These are phyloP conservation scores for Cladopsammia gracilis DNA, from an alignment of 64 coral and sea anemone genomes.

Conservation along the genomic window DNA sequence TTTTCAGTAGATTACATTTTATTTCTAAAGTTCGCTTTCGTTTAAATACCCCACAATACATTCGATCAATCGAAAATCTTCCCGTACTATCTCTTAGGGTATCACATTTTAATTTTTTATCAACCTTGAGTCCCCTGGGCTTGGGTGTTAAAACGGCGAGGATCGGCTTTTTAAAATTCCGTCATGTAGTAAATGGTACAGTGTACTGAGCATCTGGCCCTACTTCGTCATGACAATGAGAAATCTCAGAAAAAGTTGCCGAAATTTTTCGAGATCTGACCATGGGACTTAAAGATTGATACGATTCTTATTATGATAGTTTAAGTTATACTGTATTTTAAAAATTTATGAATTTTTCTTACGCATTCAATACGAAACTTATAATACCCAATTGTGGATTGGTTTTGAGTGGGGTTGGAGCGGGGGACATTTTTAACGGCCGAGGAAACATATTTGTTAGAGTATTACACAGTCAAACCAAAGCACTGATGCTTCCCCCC, in stretches of 20 bases:
- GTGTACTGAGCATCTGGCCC: background rate
- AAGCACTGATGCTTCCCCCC: background rate
- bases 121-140: background rate
- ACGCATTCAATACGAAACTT: slow-evolving; percentile 24
- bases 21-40: too few relatives aligned
- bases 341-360: background rate
- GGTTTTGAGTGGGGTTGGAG: background rate
- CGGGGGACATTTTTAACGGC: background rate
- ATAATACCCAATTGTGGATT: background rate
- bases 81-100: too few relatives aligned
- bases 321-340: background rate
- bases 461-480: background rate
- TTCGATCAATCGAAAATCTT: too few relatives aligned
- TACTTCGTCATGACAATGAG: background rate
- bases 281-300: background rate
- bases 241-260: too few relatives aligned
- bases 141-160: background rate
- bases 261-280: background rate
- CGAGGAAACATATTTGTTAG: too few relatives aligned
- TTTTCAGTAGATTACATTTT: too few relatives aligned
- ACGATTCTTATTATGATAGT: background rate
- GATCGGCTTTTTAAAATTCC: too few relatives aligned
- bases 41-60: too few relatives aligned
- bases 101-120: too few relatives aligned
- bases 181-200: too few relatives aligned